A percentile compares a stretch with the other conserved stretches of the same genome.
phyloP scores from a whole-genome alignment of 2,888 invertebrate species.

The Conchocele bisecta region DNA sequence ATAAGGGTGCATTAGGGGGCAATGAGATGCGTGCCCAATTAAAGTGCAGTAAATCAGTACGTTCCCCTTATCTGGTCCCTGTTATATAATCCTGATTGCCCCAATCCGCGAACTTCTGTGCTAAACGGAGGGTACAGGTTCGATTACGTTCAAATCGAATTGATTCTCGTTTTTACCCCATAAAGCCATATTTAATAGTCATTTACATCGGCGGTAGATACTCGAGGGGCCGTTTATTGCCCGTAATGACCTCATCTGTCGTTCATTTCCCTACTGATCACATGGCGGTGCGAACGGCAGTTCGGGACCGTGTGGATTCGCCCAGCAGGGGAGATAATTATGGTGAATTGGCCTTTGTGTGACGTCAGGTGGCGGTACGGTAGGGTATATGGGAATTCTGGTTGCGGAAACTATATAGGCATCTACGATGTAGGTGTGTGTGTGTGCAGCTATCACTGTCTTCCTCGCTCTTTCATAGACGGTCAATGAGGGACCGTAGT shows the following conservation, averaged over 20 bases:
- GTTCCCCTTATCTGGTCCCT: conserved; percentile 7
- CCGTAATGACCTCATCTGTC: conserved; percentile 51
- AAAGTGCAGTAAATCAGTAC: conserved; percentile 37
- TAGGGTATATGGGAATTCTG: too few species aligned
- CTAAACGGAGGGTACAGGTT: conserved; percentile 48
- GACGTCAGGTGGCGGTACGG: conserved; percentile 37
- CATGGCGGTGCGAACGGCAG: conserved; percentile 31
- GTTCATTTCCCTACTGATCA: conserved; percentile 28
- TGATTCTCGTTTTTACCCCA: conserved; percentile 46
- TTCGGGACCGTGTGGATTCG: conserved; percentile 16
- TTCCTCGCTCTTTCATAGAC: too few species aligned
- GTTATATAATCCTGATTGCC: conserved; percentile 29
- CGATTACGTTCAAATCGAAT: conserved; percentile 28
- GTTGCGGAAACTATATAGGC: too few species aligned
- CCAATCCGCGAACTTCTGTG: conserved; percentile 38
- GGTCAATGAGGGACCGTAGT: too few species aligned
- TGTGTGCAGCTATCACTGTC: too few species aligned
- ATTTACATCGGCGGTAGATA: conserved; percentile 39
- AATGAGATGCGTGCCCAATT: too few species aligned
- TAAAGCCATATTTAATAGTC: conserved; percentile 46
- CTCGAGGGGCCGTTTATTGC: conserved; percentile 48
- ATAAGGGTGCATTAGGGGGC: too few species aligned
- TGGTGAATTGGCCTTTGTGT: conserved; percentile 41
- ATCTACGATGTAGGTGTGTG: too few species aligned
- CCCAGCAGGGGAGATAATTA: conserved; percentile 49